Conservation (phyloP, 2,888 invertebrate species). For the Eupithecia subumbrata region DNA sequence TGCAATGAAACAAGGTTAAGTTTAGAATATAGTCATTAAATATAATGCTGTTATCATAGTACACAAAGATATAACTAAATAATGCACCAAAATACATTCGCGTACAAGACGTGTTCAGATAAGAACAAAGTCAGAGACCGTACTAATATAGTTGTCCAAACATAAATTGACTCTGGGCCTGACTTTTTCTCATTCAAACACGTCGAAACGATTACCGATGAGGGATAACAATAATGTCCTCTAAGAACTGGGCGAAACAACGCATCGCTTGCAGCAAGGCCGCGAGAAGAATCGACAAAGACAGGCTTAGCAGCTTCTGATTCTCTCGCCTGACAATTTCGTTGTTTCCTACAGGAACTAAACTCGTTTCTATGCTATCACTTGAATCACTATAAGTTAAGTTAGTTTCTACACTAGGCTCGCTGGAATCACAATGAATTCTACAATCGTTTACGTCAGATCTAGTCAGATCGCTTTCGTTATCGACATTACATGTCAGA, state of each 20-base stretch:
- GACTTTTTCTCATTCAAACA: slow-evolving; percentile 34
- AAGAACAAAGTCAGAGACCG: slow-evolving; percentile 26
- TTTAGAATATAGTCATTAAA: slow-evolving; percentile 68
- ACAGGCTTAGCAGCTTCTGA: slow-evolving; percentile 84
- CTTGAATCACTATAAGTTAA: slow-evolving; percentile 64
- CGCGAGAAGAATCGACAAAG: slow-evolving; percentile 84
- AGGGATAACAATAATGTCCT: slow-evolving; percentile 83
- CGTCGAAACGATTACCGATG: slow-evolving; percentile 66
- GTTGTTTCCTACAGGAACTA: slow-evolving; percentile 78
- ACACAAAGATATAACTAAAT: slow-evolving; percentile 62
- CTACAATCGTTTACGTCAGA: slow-evolving; percentile 61
- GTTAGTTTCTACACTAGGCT: slow-evolving; percentile 55
- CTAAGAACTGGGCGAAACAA: slow-evolving; percentile 85
- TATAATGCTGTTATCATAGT: slow-evolving; percentile 60
- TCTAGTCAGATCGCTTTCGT: slow-evolving; percentile 56
- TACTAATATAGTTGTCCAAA: slow-evolving; percentile 42
- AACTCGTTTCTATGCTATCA: slow-evolving; percentile 61
- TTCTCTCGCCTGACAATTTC: slow-evolving; percentile 74
- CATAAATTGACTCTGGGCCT: slow-evolving; percentile 32
- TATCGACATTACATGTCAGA: slow-evolving; percentile 71
- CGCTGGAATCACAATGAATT: slow-evolving; percentile 53
- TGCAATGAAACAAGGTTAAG: slow-evolving; percentile 58
- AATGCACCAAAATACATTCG: slow-evolving; percentile 71
- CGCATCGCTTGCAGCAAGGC: slow-evolving; percentile 86
- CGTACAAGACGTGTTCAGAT: slow-evolving; percentile 54